Conservation (phyloP, 2,113 vertebrate genomes). For the Saccopteryx leptura region DNA sequence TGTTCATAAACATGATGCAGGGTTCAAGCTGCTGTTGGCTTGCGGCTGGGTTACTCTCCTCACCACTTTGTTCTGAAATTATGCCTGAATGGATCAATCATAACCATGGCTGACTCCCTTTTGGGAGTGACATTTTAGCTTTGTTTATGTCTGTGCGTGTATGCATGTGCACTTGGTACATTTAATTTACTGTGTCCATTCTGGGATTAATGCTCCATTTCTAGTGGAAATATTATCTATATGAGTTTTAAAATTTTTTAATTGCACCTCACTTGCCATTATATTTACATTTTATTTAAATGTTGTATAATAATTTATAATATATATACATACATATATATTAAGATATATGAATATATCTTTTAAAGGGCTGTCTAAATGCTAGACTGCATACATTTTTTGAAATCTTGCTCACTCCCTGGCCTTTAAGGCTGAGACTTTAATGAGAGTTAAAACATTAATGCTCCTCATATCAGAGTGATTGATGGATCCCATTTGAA, state of each 20-base stretch:
- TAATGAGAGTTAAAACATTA: neutral
- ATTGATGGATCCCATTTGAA: neutral
- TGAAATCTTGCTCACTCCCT: neutral
- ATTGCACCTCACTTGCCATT: neutral
- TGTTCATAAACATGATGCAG: slow-evolving; percentile 82
- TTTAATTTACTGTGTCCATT: neutral
- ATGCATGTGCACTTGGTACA: neutral
- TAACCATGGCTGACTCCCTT: neutral
- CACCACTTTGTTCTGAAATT: slow-evolving; percentile 38
- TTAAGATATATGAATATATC: neutral
- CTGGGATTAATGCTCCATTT: neutral
- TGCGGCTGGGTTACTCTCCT: slow-evolving; percentile 44
- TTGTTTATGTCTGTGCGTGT: neutral
- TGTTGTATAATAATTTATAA: neutral
- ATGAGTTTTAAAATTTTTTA: neutral
- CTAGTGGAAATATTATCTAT: neutral
- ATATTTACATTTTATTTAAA: neutral
- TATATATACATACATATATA: neutral
- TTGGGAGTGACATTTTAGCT: neutral
- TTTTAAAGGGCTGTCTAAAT: neutral
- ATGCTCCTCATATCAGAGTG: neutral
- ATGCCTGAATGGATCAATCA: neutral
- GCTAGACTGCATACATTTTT: neutral
- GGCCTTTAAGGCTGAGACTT: neutral
- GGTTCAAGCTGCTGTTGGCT: slow-evolving; percentile 37